Conservation (phyloP, 2,113 vertebrate species). For the human region DNA sequence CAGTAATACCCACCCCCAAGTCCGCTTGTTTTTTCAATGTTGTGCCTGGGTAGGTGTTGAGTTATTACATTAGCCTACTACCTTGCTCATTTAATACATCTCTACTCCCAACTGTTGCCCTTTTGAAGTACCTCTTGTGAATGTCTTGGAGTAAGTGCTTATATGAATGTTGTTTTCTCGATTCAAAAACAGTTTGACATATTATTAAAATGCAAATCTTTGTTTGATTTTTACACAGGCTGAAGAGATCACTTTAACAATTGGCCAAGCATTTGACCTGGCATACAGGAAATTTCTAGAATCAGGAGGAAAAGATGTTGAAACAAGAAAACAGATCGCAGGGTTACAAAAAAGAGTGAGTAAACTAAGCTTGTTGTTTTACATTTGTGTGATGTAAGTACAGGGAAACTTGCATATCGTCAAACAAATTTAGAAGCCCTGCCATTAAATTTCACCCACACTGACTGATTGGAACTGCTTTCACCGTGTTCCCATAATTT, state of each 20-base stretch:
- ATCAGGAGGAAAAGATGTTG: constrained; percentile 98
- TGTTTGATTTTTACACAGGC: constrained; percentile 86
- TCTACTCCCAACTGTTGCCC: neutral
- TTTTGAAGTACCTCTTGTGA: neutral
- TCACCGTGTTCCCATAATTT: constrained; percentile 72
- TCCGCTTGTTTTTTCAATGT: neutral
- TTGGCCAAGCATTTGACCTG: constrained; percentile 98
- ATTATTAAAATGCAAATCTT: constrained; percentile 33
- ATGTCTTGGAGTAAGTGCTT: neutral
- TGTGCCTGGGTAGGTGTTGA: neutral
- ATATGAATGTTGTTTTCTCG: neutral
- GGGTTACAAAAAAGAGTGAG: constrained; percentile 96
- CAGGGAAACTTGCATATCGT: constrained; percentile 60
- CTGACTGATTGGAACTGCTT: constrained; percentile 61
- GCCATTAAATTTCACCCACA: constrained; percentile 67
- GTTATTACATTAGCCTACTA: neutral
- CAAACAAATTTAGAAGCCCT: constrained; percentile 57
- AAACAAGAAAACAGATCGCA: constrained; percentile 98
- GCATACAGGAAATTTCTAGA: constrained; percentile 99
- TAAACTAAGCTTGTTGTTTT: constrained; percentile 41
- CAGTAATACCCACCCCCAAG: neutral
- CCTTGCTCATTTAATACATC: neutral
- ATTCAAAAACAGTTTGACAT: neutral
- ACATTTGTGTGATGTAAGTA: constrained; percentile 17
- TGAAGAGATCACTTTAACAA: constrained; percentile 98